Base-by-base conservation (phyloP, 2,113 vertebrate species). In the Entelurus aequoreus region DNA sequence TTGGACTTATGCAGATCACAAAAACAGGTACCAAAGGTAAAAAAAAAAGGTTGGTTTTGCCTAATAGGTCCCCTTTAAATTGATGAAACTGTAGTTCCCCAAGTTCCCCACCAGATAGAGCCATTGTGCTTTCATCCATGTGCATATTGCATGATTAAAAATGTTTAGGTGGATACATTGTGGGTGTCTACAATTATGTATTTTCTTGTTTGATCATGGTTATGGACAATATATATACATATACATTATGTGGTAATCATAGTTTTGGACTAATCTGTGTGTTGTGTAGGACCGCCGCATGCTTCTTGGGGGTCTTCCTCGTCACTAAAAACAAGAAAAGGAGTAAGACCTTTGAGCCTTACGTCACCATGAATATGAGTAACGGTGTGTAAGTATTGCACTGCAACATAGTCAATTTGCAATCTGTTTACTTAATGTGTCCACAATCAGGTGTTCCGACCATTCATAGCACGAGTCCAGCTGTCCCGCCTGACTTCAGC, bases 301-400 rank as follows among this genome's bases (percentile, higher is more conserved):
- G 94, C 4, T 98, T 95, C 84, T 74, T 97, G 55, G 96, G 96
- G 0, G 94, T 97, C 8, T 96, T 94, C 79, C 79, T 98, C 68
- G 94, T 97, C 84, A 97, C 95, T 0, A 93, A 91, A 59, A 95
- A 88, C 37, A 94, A 89, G 82, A 97, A 90, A 84, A 94, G 84
- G 71, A 64, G 87, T 16, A 91, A 93, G 52, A 82, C 88, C 0
- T 98, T 99, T 58, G 96, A 99, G 84, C 97, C 96, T 0, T 99
- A 96, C 57, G 94, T 98, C 75, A 93, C 94, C 1, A 94, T 99
- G 94, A 93, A 97, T 60, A 92, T 95, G 83, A 84, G 92, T 81
- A 93, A 94, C 88, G 94, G 97, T 99, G 84, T 82, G 87, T 84
- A 70, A n/a, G 59, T 21, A 55, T 15, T 51, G 65, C 3, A 44